Evolutionary conservation across 2,113 vertebrate species (phyloP), one percentile per base, ranked within the genome.

Genomic region (Origma solitaria): DNA sequence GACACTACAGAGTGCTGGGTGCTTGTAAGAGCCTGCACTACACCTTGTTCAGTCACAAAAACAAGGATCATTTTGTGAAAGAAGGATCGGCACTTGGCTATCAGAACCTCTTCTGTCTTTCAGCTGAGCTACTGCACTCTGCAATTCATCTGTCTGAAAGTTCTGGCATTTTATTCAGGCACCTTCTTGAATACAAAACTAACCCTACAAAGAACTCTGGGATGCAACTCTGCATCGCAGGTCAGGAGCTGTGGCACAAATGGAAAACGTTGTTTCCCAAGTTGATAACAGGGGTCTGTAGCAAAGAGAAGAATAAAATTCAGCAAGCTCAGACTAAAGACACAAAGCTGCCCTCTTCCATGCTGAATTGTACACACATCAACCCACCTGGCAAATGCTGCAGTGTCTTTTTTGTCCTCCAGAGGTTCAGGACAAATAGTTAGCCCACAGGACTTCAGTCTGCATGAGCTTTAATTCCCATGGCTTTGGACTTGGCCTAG

Each of bases 241-340:
- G 73, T 88, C 80, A 91, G 62, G 28, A 89, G 60, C 81, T 82
- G 45, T 28, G 57, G 53, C 64, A 93, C 22, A 78, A 57, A 80
- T 1, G 23, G 35, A 88, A 35, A 68, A 78, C 40, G 24, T 7
- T 57, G 23, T 37, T 87, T 86, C 51, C n/a, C 69, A 72, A 64
- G 31, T 0, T 69, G 75, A 3, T 75, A 86, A 78, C 24, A 49
- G 37, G 28, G 57, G 87, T 49, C 38, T 68, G 28, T 2, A 75
- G 61, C 81, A 45, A 50, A 37, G 33, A 60, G 22, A 15, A 93
- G 38, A 91, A 79, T n/a, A 66, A 62, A 75, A 76, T 45, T 44
- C 61, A 49, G 61, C 47, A 78, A 81, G 60, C 28, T 94, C 54
- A 81, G 45, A 53, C 38, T 77, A 53, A 86, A 85, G 66, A 49